These are phyloP conservation scores for Bos indicus DNA, from an alignment of 2,113 vertebrate genomes.

Conservation along the genomic window DNA sequence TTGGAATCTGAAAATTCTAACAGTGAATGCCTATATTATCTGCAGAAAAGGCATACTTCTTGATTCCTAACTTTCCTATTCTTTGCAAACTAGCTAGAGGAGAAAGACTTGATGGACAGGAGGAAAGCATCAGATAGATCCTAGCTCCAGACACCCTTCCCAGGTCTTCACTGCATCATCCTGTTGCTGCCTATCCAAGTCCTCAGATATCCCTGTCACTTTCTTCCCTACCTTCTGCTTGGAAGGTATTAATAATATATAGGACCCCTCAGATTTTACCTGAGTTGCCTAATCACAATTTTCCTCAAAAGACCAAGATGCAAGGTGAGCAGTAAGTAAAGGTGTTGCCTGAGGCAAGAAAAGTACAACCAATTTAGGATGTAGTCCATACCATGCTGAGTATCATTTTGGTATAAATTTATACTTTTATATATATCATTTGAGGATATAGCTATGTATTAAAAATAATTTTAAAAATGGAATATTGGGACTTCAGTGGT, in stretches of 20 bases:
- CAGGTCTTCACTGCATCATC: background rate
- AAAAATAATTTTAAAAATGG: background rate
- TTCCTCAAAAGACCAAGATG: background rate
- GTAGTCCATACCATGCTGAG: background rate
- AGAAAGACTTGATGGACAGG: background rate
- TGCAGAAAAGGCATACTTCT: background rate
- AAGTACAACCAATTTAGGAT: background rate
- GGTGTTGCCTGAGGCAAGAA: background rate
- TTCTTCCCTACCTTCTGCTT: background rate
- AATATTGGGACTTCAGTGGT: background rate
- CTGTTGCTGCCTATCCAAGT: rapidly evolving
- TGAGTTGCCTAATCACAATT: background rate
- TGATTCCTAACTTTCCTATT: background rate
- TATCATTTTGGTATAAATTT: background rate
- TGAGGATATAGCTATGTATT: background rate
- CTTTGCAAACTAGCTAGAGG: background rate
- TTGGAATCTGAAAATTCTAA: background rate
- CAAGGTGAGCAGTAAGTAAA: background rate
- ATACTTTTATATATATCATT: background rate
- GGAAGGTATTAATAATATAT: background rate
- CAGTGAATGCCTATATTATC: background rate
- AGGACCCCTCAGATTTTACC: background rate
- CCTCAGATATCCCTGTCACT: background rate
- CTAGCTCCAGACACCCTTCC: background rate
- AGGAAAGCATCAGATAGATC: background rate